Evolutionary conservation across 2,888 invertebrate species (phyloP).

Genomic region (Patella caerulea): DNA sequence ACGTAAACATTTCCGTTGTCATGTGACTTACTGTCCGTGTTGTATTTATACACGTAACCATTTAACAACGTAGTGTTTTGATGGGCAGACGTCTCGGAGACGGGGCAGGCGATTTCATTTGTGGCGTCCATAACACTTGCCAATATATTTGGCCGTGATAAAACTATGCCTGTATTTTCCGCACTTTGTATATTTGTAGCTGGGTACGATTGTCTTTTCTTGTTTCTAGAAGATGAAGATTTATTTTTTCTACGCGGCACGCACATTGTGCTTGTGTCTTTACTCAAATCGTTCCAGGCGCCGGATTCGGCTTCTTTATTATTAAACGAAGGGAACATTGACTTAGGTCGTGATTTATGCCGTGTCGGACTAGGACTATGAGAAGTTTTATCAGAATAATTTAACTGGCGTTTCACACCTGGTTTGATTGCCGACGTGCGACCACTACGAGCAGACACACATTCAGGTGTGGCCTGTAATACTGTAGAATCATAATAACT

Average conservation of each 20-base stretch:
- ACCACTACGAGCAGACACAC: neutral
- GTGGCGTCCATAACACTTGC: neutral
- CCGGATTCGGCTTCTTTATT: neutral
- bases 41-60: constrained; percentile 1
- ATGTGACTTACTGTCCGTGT: neutral
- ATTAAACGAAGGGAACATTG: neutral
- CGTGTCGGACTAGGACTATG: constrained; percentile 25
- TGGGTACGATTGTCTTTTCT: constrained; percentile 16
- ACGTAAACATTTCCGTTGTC: neutral
- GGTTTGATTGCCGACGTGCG: neutral
- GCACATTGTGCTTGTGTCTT: neutral
- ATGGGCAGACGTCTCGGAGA: neutral
- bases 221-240: constrained; percentile 2
- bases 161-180: neutral
- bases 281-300: neutral
- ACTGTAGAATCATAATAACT: neutral
- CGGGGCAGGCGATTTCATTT: neutral
- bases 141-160: neutral
- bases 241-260: neutral
- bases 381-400: constrained; percentile 19
- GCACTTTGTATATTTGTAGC: neutral
- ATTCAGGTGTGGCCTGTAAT: neutral
- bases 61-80: neutral
- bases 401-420: constrained; percentile 19
- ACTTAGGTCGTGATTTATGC: constrained; percentile 13